phyloP scores from a whole-genome alignment of 1,140 invertebrate species.

The Listronotus oregonensis region DNA sequence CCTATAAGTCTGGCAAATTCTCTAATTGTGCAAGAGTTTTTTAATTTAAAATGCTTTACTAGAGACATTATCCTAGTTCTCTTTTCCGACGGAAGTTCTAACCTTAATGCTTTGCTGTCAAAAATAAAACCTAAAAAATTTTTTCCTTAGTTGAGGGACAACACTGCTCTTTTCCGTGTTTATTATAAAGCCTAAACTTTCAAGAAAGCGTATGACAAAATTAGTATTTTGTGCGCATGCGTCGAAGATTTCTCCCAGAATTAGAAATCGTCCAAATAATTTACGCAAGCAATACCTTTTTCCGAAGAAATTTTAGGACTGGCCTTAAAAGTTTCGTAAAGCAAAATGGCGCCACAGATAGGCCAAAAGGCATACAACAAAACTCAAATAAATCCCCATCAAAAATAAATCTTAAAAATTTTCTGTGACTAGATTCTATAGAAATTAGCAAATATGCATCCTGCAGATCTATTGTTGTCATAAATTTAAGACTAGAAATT shows the following conservation, averaged over 20 bases:
- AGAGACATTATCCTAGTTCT: no score
- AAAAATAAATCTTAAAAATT: background rate
- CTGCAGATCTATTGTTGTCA: background rate
- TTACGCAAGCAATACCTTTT: background rate
- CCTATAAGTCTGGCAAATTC: background rate
- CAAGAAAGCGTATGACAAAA: no score
- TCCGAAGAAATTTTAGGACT: background rate
- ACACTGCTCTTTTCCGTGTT: background rate
- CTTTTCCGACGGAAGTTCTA: no score
- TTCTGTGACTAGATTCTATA: background rate
- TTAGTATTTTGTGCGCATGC: no score
- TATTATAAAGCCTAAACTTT: background rate
- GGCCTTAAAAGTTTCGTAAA: conserved; percentile 14
- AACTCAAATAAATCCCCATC: background rate
- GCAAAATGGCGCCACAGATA: background rate
- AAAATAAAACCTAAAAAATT: background rate
- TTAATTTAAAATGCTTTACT: no score
- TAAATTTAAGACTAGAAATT: no score
- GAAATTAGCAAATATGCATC: conserved; percentile 6
- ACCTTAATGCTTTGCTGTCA: no score
- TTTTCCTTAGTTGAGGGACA: background rate
- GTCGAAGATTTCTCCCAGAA: background rate
- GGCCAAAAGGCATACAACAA: background rate
- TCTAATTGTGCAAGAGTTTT: no score
- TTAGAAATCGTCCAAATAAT: conserved; percentile 20